Evolutionary conservation across 2,797 vertebrate species (phyloP).

Genomic region (Onychomys arenicola): DNA sequence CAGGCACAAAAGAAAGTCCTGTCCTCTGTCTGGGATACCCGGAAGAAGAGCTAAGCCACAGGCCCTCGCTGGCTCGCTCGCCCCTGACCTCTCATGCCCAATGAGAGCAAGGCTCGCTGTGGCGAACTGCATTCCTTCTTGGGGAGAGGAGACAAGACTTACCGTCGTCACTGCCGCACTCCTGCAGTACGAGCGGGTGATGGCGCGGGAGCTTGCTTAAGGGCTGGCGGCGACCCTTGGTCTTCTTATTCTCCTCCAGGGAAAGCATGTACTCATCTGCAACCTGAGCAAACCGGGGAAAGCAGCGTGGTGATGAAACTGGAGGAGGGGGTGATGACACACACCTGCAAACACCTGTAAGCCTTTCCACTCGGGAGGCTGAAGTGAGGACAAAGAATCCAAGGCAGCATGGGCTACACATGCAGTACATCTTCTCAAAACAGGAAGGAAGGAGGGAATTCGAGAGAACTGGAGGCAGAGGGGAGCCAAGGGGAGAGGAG

Average conservation of each 20-base stretch:
- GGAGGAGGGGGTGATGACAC: neutral
- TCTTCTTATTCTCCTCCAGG: constrained; percentile 91
- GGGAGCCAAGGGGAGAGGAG: too few relatives aligned
- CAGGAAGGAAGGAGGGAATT: neutral
- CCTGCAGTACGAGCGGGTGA: constrained; percentile 94
- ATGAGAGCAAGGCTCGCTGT: neutral
- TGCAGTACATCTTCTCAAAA: neutral
- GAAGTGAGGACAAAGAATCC: neutral
- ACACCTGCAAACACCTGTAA: neutral
- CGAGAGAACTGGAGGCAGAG: neutral
- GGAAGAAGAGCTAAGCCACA: neutral
- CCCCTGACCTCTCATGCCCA: neutral
- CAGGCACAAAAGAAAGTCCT: neutral
- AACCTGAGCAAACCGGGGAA: constrained; percentile 84
- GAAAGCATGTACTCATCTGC: constrained; percentile 89
- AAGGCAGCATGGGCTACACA: too few relatives aligned
- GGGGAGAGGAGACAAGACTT: constrained; percentile 17
- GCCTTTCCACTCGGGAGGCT: neutral
- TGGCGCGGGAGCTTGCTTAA: constrained; percentile 94
- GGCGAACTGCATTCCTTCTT: neutral
- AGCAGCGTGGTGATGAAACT: constrained; percentile 36
- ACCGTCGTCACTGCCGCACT: constrained; percentile 95
- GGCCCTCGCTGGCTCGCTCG: neutral
- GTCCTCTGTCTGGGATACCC: neutral
- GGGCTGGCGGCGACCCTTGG: constrained; percentile 92